phyloP scores from a whole-genome alignment of 2,113 vertebrate genomes.

The Alces alces region DNA sequence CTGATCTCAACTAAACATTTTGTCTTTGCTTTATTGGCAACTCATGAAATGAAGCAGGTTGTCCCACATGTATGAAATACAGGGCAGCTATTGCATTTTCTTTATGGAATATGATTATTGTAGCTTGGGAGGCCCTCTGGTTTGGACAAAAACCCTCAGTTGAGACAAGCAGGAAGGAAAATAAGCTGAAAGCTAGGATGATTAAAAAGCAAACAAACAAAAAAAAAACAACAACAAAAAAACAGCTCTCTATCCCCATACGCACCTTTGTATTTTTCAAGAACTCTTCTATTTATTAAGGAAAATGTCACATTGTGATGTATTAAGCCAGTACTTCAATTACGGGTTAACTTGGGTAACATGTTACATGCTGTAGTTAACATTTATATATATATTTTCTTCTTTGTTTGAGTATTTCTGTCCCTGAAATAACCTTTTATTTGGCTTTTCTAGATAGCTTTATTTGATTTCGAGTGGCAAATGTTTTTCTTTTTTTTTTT shows the following conservation, averaged over 20 bases:
- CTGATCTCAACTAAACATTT: constrained; percentile 56
- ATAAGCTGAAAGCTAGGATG: constrained; percentile 82
- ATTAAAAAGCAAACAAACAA: not conserved
- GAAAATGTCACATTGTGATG: constrained; percentile 90
- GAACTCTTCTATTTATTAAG: constrained; percentile 89
- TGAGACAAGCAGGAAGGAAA: constrained; percentile 75
- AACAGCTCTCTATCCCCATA: constrained; percentile 82
- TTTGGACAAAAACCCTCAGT: constrained; percentile 73
- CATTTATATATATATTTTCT: constrained; percentile 72
- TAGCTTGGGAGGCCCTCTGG: constrained; percentile 60
- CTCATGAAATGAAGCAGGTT: constrained; percentile 57
- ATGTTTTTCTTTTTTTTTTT: constrained; percentile 79
- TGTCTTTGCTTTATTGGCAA: constrained; percentile 58
- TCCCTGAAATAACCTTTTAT: constrained; percentile 82
- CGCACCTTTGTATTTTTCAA: constrained; percentile 87
- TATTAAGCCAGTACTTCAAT: constrained; percentile 91
- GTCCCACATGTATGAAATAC: constrained; percentile 74
- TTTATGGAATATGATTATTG: constrained; percentile 73
- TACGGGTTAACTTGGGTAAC: constrained; percentile 89
- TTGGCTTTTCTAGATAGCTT: constrained; percentile 84
- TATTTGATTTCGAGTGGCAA: constrained; percentile 85
- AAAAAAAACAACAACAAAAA: constrained; percentile 58
- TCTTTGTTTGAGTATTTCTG: constrained; percentile 83
- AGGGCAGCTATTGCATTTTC: constrained; percentile 74
- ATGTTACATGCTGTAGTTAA: constrained; percentile 89